These are phyloP conservation scores for Aurelia aurita DNA, from an alignment of 30 jellyfish, hydroid and myxozoan genomes.

Conservation along the genomic window DNA sequence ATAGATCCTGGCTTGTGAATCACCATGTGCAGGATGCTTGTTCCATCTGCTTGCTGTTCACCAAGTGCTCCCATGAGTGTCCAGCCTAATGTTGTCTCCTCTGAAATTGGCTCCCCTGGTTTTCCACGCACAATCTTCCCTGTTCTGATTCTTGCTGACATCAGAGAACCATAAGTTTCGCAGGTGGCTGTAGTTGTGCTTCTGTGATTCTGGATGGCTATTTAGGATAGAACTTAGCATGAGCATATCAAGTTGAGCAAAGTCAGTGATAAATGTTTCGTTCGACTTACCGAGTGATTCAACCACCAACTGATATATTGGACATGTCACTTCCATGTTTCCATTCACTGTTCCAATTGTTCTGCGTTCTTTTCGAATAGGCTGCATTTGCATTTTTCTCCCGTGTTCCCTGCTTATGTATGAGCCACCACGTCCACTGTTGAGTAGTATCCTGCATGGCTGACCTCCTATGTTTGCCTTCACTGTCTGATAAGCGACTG, in stretches of 20 bases:
- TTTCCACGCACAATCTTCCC: not conserved
- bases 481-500: slow-evolving; percentile 24
- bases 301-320: not conserved
- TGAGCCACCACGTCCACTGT: not conserved
- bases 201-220: slow-evolving; percentile 7
- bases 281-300: not conserved
- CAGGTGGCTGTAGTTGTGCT: not conserved
- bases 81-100: no score
- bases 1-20: no score
- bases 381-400: not conserved
- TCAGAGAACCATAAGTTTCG: slow-evolving; percentile 12
- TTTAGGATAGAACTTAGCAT: slow-evolving; percentile 3
- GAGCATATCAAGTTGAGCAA: not conserved
- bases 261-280: slow-evolving; percentile 4
- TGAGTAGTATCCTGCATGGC: slow-evolving; percentile 12
- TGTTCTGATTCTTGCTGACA: no score
- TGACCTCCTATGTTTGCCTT: slow-evolving; percentile 11
- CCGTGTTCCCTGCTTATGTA: slow-evolving; percentile 25
- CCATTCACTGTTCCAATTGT: slow-evolving; percentile 7
- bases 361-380: not conserved
- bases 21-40: no score
- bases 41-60: no score
- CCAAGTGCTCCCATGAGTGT: no score
- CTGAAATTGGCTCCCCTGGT: no score
- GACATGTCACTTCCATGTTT: not conserved